These are phyloP conservation scores for Muscina levida DNA, from an alignment of 2,888 invertebrate genomes.

Conservation along the genomic window DNA sequence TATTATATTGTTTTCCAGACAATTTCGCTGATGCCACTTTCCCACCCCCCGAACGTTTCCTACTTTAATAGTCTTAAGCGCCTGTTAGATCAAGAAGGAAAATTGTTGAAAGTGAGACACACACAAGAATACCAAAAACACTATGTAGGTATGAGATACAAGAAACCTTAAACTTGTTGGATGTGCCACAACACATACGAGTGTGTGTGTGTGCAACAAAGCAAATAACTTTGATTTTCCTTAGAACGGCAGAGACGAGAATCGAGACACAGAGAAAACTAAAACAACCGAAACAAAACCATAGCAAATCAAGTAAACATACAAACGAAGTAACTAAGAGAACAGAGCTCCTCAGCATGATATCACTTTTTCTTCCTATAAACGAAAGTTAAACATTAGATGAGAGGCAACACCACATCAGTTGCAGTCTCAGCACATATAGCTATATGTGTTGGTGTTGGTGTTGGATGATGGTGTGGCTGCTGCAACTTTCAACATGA, in stretches of 20 bases:
- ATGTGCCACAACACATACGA: not conserved
- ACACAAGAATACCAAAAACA: conserved; percentile 8
- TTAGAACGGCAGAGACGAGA: not conserved
- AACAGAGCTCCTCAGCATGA: conserved; percentile 39
- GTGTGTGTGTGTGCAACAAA: not conserved
- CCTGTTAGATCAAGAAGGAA: conserved; percentile 5
- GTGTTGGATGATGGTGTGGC: too few species aligned
- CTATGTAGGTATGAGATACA: not conserved
- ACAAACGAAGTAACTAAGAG: too few species aligned
- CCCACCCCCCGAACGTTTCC: too few species aligned
- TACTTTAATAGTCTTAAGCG: conserved; percentile 4
- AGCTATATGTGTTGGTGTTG: too few species aligned
- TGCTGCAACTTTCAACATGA: conserved; percentile 3
- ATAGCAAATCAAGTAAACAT: not conserved
- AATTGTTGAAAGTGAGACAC: conserved; percentile 33
- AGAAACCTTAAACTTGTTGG: conserved; percentile 16
- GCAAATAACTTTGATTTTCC: conserved; percentile 28
- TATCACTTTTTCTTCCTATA: conserved; percentile 58
- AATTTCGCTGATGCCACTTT: conserved; percentile 4
- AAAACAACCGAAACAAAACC: not conserved
- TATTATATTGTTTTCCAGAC: conserved; percentile 26
- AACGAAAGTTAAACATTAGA: conserved; percentile 51
- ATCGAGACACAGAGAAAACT: not conserved
- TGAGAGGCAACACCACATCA: conserved; percentile 4
- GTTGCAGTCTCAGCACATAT: not conserved